Conservation (phyloP, 2,797 vertebrate genomes). For the Pangasius macronema region DNA sequence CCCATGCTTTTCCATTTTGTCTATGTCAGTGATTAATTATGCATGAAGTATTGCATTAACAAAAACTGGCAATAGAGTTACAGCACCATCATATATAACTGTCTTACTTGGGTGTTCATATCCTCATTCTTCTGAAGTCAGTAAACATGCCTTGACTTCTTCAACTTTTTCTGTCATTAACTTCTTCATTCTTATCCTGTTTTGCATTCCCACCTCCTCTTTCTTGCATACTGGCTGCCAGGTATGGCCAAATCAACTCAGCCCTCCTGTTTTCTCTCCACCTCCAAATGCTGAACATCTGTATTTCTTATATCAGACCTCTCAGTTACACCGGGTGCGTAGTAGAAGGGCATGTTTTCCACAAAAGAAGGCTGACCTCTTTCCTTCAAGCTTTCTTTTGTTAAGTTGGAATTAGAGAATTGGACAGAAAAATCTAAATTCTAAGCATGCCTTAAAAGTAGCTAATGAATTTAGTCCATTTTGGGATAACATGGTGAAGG, state of each 20-base stretch:
- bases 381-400: not conserved
- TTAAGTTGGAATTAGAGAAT: not conserved
- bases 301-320: constrained; percentile 81
- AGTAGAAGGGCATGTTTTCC: constrained; percentile 47
- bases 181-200: constrained; percentile 45
- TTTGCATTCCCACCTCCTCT: constrained; percentile 68
- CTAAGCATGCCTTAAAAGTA: not conserved
- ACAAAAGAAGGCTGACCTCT: constrained; percentile 12
- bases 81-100: not conserved
- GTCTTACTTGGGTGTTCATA: not conserved
- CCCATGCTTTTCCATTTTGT: not conserved
- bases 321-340: constrained; percentile 70
- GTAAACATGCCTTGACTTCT: constrained; percentile 18
- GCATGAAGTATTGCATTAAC: not conserved
- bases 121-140: constrained; percentile 51
- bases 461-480: not conserved
- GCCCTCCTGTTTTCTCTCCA: constrained; percentile 77
- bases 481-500: not conserved
- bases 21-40: not conserved
- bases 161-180: constrained; percentile 22
- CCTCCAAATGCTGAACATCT: constrained; percentile 80
- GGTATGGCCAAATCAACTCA: constrained; percentile 76
- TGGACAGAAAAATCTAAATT: not conserved
- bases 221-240: constrained; percentile 70
- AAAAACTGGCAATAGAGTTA: not conserved